Evolutionary conservation across 2,797 vertebrate genomes (phyloP).

Genomic region (Silurus lanzhouensis): DNA sequence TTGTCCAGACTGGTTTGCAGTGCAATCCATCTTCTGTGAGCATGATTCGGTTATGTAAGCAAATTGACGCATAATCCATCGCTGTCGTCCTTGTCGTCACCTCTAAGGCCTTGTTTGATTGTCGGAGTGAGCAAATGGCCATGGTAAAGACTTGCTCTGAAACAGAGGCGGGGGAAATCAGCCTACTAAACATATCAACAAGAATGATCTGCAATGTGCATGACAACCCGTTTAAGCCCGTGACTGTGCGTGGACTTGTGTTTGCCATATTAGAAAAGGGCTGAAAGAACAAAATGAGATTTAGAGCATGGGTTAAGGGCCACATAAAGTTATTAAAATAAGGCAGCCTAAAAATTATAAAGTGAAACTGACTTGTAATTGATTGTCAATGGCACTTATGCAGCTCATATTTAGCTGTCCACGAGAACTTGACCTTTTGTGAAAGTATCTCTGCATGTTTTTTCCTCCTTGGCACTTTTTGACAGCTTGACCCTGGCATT

Average conservation of each 20-base stretch:
- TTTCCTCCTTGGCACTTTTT: not conserved
- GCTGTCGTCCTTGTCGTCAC: conserved; percentile 79
- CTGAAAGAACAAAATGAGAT: conserved; percentile 42
- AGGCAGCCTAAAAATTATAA: conserved; percentile 25
- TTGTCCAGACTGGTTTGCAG: conserved; percentile 77
- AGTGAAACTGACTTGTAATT: conserved; percentile 44
- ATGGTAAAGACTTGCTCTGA: conserved; percentile 59
- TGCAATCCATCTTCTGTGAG: conserved; percentile 81
- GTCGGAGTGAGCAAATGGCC: conserved; percentile 69
- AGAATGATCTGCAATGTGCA: conserved; percentile 51
- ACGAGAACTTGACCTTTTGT: conserved; percentile 47
- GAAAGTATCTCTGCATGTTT: conserved; percentile 28
- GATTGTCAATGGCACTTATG: conserved; percentile 42
- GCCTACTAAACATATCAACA: conserved; percentile 54
- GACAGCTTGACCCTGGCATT: conserved; percentile 2
- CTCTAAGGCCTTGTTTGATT: conserved; percentile 80
- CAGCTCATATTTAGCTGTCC: conserved; percentile 44
- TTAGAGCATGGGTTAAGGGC: conserved; percentile 44
- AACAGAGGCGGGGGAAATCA: conserved; percentile 58
- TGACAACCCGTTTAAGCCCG: conserved; percentile 50
- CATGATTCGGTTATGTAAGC: conserved; percentile 81
- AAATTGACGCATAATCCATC: conserved; percentile 84
- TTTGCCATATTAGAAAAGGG: conserved; percentile 32
- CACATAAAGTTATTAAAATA: conserved; percentile 46
- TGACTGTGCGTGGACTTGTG: not conserved